Evolutionary conservation across 2,888 invertebrate genomes (phyloP).

Genomic region (Zygothrica quintamaculata): DNA sequence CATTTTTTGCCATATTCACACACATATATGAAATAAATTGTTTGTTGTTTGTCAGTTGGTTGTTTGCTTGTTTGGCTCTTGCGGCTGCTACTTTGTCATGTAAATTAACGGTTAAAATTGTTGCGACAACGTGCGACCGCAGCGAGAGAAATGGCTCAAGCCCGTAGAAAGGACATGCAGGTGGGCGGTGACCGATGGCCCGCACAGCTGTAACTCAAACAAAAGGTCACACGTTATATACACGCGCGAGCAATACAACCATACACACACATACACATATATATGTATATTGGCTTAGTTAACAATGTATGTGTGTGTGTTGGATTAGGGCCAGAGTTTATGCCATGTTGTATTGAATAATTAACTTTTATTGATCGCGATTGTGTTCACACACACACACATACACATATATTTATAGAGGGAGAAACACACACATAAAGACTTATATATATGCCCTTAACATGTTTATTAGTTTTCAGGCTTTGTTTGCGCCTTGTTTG

Average conservation of each 20-base stretch:
- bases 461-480: slow-evolving; percentile 73
- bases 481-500: slow-evolving; percentile 52
- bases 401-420: no score
- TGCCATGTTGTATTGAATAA: slow-evolving; percentile 75
- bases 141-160: no score
- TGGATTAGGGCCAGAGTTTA: slow-evolving; percentile 61
- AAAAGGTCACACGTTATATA: slow-evolving; percentile 43
- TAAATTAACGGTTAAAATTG: slow-evolving; percentile 73
- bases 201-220: slow-evolving; percentile 52
- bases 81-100: slow-evolving; percentile 71
- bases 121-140: slow-evolving; percentile 51
- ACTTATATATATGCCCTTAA: slow-evolving; percentile 18
- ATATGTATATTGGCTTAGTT: slow-evolving; percentile 53
- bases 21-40: no score
- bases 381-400: slow-evolving; percentile 35
- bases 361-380: slow-evolving; percentile 80
- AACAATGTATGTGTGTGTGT: no score
- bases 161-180: slow-evolving; percentile 16
- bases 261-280: slow-evolving; percentile 4
- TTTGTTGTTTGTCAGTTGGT: slow-evolving; percentile 2
- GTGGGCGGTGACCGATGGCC: slow-evolving; percentile 9
- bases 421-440: slow-evolving; percentile 2
- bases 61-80: slow-evolving; percentile 15
- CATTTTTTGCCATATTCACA: no score
- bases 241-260: slow-evolving; percentile 4